A percentile compares a stretch with the other conserved stretches of the same genome.
phyloP scores from a whole-genome alignment of 1,140 invertebrate species.

The Leptopilina boulardi region DNA sequence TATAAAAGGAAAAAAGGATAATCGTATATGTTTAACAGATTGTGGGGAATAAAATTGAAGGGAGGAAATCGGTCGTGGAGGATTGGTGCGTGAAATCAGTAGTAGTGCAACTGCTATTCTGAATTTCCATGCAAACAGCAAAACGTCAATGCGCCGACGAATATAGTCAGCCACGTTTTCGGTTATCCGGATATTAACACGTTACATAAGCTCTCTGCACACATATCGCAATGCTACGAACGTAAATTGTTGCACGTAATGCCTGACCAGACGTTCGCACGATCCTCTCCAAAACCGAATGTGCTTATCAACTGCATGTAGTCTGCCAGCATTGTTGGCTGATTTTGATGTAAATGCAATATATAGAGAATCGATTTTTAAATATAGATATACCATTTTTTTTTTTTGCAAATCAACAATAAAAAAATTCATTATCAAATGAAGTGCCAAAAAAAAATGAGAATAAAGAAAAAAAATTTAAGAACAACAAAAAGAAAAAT shows the following conservation, averaged over 20 bases:
- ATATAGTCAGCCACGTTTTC: not conserved
- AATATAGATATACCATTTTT: not conserved
- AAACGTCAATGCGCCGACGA: slow-evolving; percentile 29
- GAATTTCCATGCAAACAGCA: slow-evolving; percentile 31
- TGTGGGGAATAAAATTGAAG: not conserved
- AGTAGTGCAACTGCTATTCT: slow-evolving; percentile 15
- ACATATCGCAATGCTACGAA: slow-evolving; percentile 26
- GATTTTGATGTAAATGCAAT: not conserved
- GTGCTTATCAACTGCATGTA: slow-evolving; percentile 20
- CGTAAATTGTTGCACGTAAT: slow-evolving; percentile 27
- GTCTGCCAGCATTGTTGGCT: slow-evolving; percentile 1
- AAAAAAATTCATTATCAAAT: too few relatives aligned
- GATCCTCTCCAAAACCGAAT: slow-evolving; percentile 26
- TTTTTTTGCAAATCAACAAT: too few relatives aligned
- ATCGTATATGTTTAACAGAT: not conserved
- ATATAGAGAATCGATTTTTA: not conserved
- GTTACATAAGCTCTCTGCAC: slow-evolving; percentile 26
- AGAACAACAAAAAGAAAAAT: too few relatives aligned
- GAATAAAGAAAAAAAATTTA: too few relatives aligned
- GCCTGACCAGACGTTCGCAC: slow-evolving; percentile 5
- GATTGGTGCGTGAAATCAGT: slow-evolving; percentile 22
- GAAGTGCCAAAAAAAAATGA: too few relatives aligned
- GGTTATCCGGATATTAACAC: slow-evolving; percentile 32
- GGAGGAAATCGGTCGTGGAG: not conserved
- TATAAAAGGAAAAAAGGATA: not conserved